Evolutionary conservation across 2,888 invertebrate genomes (phyloP), one percentile per base, ranked within the genome.

Genomic region (Rhagium mordax): DNA sequence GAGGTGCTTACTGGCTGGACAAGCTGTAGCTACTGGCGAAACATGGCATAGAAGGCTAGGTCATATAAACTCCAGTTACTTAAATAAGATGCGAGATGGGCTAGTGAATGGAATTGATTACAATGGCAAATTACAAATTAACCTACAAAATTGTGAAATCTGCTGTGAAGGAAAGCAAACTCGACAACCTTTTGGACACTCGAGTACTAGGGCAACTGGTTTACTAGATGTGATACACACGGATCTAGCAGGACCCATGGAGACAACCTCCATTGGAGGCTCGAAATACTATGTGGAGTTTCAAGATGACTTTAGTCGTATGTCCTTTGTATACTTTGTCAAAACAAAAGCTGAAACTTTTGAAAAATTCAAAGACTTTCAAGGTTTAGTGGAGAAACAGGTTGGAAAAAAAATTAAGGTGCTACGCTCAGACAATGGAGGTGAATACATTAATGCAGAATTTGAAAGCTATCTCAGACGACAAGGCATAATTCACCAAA

Each of bases 401-500:
- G 3, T 15, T 48, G 48, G 48, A 2, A 48, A 15, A 48, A 48
- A 48, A 49, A 16, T 49, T 7, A 7, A 49, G 15, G 18, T 49
- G 8, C n/a, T 49, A 15, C 49, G 49, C 3, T 13, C 49, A 16
- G 16, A 49, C 18, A 49, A 49, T 18, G 49, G 49, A 7, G 18
- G 49, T 13, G 49, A 49, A 49, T n/a, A 65, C 16, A 15, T 80
- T 82, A 55, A 33, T 29, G 27, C 51, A 55, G 65, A 78, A 27
- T 79, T 83, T 51, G 75, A 81, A 53, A 73, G 74, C 27, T 79
- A 74, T 72, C 62, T 82, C 20, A 69, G 47, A 55, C 64, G 75
- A n/a, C 67, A 78, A 47, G 85, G 84, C 4, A 85, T 85, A 15
- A 48, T 81, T 0, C 83, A 84, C 70, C 84, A 85, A 51, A 80